Percentiles rank a stretch among this genome's conserved stretches.
Evolutionary conservation across 2,888 invertebrate species (phyloP).

Genomic region (Himalopsyche tibetana): DNA sequence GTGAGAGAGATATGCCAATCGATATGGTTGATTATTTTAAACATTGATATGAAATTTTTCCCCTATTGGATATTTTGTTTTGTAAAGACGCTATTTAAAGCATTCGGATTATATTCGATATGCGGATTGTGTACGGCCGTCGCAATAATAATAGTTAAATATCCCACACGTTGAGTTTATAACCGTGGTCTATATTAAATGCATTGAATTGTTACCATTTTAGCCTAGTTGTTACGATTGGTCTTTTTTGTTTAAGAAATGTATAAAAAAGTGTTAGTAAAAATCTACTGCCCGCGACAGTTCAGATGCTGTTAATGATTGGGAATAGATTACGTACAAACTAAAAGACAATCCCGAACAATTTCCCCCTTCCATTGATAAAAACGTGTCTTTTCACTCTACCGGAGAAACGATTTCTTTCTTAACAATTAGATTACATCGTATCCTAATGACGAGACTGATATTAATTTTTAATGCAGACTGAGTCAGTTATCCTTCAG

Average conservation of each 20-base stretch:
- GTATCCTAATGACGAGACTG: constrained; percentile 65
- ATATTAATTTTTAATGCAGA: constrained; percentile 63
- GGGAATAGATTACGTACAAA: constrained; percentile 5
- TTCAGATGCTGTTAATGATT: constrained; percentile 62
- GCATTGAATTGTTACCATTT: constrained; percentile 26
- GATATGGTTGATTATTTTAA: constrained; percentile 26
- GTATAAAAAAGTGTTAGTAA: constrained; percentile 65
- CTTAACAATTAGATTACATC: constrained; percentile 58
- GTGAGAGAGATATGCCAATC: constrained; percentile 53
- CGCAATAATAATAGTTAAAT: background rate
- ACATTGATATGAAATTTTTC: constrained; percentile 54
- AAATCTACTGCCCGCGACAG: constrained; percentile 54
- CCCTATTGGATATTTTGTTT: constrained; percentile 14
- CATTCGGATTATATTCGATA: constrained; percentile 23
- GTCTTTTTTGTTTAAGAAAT: constrained; percentile 64
- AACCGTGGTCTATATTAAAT: constrained; percentile 46
- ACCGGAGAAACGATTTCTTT: constrained; percentile 57
- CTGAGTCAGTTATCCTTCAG: constrained; percentile 62
- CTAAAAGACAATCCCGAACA: constrained; percentile 41
- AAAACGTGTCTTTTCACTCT: constrained; percentile 61
- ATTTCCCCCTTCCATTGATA: constrained; percentile 17
- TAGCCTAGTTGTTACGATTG: constrained; percentile 58
- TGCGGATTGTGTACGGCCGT: constrained; percentile 28
- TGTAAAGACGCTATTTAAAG: background rate
- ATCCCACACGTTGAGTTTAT: background rate